Conservation (phyloP, 2,113 vertebrate species). For the Seriola rivoliana region DNA sequence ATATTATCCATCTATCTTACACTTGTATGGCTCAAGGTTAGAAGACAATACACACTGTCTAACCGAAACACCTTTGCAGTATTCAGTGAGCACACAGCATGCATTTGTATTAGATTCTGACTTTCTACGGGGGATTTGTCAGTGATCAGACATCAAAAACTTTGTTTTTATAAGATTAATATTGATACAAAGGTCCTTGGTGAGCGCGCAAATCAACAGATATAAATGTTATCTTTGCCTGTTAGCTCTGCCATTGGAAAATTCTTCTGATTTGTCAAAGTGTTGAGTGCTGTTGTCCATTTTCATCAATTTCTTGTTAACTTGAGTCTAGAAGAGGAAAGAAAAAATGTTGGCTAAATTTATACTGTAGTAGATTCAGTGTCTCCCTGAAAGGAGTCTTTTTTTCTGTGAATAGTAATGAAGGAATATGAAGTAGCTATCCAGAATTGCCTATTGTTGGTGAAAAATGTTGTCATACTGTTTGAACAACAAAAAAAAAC, state of each 20-base stretch:
- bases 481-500: too few relatives aligned
- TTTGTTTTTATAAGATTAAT: constrained; percentile 6
- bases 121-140: background rate
- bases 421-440: background rate
- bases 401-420: background rate
- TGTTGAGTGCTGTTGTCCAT: background rate
- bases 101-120: background rate
- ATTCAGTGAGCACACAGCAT: background rate
- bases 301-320: background rate
- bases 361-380: background rate
- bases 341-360: background rate
- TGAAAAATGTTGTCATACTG: background rate
- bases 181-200: background rate
- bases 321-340: background rate
- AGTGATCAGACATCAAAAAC: background rate
- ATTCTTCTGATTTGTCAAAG: background rate
- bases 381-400: background rate
- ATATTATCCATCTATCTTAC: background rate
- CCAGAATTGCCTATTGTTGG: background rate
- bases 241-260: background rate
- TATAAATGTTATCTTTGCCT: constrained; percentile 3
- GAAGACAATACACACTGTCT: background rate
- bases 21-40: background rate
- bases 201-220: background rate
- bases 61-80: background rate